Evolutionary conservation across 2,888 invertebrate genomes (phyloP), one percentile per base, ranked within the genome.

Genomic region (Brachylomia viminalis): DNA sequence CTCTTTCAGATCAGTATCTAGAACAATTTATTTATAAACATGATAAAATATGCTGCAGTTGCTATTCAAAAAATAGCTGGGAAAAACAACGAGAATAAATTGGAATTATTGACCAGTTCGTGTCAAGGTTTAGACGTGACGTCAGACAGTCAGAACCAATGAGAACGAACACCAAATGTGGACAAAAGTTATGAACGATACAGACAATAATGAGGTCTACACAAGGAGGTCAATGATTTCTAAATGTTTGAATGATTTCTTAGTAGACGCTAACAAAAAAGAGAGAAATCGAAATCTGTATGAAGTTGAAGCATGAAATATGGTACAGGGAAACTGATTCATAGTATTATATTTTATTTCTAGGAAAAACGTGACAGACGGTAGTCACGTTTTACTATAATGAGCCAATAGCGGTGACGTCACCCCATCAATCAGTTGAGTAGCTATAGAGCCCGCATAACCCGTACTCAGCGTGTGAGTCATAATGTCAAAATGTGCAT

Each of bases 381-480:
- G 38, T 65, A 52, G 71, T 82, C 84, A 87, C 87, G 87, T 87
- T 87, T 83, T 84, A 80, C 70, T 83, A 79, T 83, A 83, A 80
- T 84, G 84, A 84, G 70, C 85, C 84, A 83, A 83, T 84, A 76
- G 74, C 45, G 47, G 47, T 90, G 90, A 91, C 91, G 90, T 91
- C 90, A 91, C 64, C 75, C 52, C 72, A 84, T 87, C 87, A 84
- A 89, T 86, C 84, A 75, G 68, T 74, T 84, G 70, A 77, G 61
- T 80, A 73, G 69, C n/a, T 69, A 64, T n/a, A 68, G 38, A 66
- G 72, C 87, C 89, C 88, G 85, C 83, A 86, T 90, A 80, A 74
- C 78, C 86, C 77, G 77, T 62, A 71, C 78, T 67, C 61, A 74
- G 64, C 47, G 58, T 59, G 66, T 89, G 89, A 88, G 80, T 89